A percentile compares a stretch with the other conserved stretches of the same genome.
Evolutionary conservation across 2,888 invertebrate species (phyloP).

Genomic region (Aphidoletes aphidimyza): DNA sequence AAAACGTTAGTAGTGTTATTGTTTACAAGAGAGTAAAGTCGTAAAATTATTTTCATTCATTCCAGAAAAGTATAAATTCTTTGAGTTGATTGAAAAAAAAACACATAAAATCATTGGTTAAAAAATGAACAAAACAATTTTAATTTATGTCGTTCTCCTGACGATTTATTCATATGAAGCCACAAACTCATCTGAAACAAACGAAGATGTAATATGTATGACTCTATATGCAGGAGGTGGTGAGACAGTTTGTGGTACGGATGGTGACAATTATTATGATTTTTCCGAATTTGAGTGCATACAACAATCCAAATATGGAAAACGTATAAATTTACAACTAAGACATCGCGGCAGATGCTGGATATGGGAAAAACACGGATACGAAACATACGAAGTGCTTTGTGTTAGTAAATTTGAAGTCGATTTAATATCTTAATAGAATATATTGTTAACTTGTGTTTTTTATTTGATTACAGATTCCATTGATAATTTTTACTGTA

Average conservation of each 20-base stretch:
- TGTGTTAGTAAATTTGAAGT: slow-evolving; percentile 26
- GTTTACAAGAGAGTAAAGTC: not conserved
- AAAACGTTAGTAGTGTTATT: too few species aligned
- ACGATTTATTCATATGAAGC: not conserved
- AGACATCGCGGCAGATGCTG: not conserved
- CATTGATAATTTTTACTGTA: not conserved
- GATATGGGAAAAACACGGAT: slow-evolving; percentile 33
- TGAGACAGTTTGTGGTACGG: not conserved
- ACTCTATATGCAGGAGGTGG: not conserved
- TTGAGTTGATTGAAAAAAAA: not conserved
- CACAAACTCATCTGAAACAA: not conserved
- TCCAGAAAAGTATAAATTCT: not conserved
- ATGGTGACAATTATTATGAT: not conserved
- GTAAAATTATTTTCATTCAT: not conserved
- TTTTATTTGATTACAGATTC: not conserved
- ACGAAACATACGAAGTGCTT: slow-evolving; percentile 12
- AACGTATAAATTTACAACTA: slow-evolving; percentile 24
- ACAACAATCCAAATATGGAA: not conserved
- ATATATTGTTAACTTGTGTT: slow-evolving; percentile 9
- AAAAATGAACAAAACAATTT: slow-evolving; percentile 41
- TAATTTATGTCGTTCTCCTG: slow-evolving; percentile 3
- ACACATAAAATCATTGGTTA: not conserved
- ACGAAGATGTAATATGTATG: not conserved
- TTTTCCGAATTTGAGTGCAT: not conserved
- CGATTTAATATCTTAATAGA: slow-evolving; percentile 1